These are phyloP conservation scores for Rhabditoides inermis DNA, from an alignment of 2,888 invertebrate species.

Conservation along the genomic window DNA sequence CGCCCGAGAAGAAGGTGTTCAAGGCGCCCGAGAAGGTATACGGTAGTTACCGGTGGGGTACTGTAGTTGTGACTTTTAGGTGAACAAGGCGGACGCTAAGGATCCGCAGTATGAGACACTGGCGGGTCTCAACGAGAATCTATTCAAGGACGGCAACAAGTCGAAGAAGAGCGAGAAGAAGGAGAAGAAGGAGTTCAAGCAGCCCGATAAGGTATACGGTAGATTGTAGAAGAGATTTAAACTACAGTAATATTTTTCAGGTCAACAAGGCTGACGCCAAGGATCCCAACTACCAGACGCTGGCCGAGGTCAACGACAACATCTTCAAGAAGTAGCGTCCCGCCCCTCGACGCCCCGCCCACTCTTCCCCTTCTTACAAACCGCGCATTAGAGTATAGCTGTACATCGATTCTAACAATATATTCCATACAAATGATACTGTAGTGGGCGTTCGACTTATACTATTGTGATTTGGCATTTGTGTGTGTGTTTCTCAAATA, in stretches of 20 bases:
- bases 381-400: too few species aligned
- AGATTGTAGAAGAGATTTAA: neutral
- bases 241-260: neutral
- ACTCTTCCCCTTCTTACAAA: too few species aligned
- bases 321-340: constrained; percentile 24
- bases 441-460: too few species aligned
- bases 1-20: constrained; percentile 11
- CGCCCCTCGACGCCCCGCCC: too few species aligned
- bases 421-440: too few species aligned
- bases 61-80: too few species aligned
- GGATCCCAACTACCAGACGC: constrained; percentile 25
- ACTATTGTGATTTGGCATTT: too few species aligned
- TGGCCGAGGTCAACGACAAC: constrained; percentile 21
- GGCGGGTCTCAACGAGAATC: constrained; percentile 16
- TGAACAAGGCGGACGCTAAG: constrained; percentile 24
- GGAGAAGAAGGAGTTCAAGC: constrained; percentile 26
- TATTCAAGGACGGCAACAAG: constrained; percentile 16
- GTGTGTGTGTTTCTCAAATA: too few species aligned
- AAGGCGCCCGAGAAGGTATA: neutral
- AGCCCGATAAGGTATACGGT: constrained; percentile 19
- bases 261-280: constrained; percentile 19
- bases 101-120: constrained; percentile 25
- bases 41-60: too few species aligned
- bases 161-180: constrained; percentile 6
- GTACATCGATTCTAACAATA: too few species aligned